Percentiles rank a stretch among this genome's conserved stretches.
These are phyloP conservation scores for Mus caroli DNA, from an alignment of 2,797 vertebrate genomes.

Conservation along the genomic window DNA sequence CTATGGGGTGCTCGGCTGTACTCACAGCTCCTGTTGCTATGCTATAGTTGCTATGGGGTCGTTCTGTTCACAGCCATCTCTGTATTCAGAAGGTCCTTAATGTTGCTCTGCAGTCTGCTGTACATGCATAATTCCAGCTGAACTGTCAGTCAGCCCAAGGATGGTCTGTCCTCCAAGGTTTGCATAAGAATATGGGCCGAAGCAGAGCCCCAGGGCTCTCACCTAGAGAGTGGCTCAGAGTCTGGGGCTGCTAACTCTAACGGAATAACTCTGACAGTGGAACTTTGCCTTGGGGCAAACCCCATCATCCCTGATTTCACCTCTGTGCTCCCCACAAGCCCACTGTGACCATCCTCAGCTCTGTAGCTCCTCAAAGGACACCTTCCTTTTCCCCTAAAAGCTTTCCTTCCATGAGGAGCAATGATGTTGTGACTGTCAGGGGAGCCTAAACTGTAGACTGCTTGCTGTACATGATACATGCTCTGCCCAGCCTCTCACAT, in stretches of 20 bases:
- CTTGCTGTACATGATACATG: no score
- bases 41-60: no score
- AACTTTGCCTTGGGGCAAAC: not conserved
- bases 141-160: not conserved
- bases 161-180: not conserved
- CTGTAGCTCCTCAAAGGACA: not conserved
- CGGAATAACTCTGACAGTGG: not conserved
- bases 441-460: not conserved
- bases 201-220: fast-evolving
- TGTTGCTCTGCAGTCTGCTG: not conserved
- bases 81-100: not conserved
- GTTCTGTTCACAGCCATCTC: not conserved
- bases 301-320: no score
- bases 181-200: not conserved
- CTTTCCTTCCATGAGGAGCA: fast-evolving
- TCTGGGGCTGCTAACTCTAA: not conserved
- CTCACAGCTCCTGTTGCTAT: not conserved
- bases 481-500: not conserved
- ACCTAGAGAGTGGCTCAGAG: not conserved
- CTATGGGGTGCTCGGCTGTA: no score
- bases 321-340: not conserved
- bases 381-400: not conserved
- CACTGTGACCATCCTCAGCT: not conserved
- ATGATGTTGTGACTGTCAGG: not conserved
- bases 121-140: fast-evolving